Evolutionary conservation across 2,888 invertebrate genomes (phyloP).

Genomic region (Agelastica alni): DNA sequence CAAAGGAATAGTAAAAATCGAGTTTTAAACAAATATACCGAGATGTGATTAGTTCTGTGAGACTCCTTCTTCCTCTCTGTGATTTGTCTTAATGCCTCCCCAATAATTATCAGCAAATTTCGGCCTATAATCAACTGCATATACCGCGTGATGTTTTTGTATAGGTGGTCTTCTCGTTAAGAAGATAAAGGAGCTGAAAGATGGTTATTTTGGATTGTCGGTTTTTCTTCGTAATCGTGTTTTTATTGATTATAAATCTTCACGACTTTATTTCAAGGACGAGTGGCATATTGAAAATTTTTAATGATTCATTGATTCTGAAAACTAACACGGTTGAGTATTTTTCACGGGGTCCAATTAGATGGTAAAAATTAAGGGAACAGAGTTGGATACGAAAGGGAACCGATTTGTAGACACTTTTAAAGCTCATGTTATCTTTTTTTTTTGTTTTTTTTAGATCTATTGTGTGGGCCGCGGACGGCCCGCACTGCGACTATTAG

Average conservation of each 20-base stretch:
- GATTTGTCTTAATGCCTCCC: constrained; percentile 38
- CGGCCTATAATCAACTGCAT: constrained; percentile 37
- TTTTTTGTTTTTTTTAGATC: too few species aligned
- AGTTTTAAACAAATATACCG: constrained; percentile 11
- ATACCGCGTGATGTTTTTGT: constrained; percentile 33
- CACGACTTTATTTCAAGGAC: too few species aligned
- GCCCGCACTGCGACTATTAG: too few species aligned
- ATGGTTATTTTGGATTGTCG: constrained; percentile 11
- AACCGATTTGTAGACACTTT: too few species aligned
- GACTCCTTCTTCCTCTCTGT: constrained; percentile 31
- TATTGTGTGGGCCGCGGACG: too few species aligned
- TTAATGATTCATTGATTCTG: too few species aligned
- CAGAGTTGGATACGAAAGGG: too few species aligned
- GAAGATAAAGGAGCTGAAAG: constrained; percentile 7
- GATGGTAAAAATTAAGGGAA: too few species aligned
- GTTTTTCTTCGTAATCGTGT: constrained; percentile 5
- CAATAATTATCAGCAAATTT: constrained; percentile 41
- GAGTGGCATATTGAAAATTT: too few species aligned
- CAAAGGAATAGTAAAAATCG: constrained; percentile 17
- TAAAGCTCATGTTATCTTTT: too few species aligned
- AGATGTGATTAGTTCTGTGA: constrained; percentile 22
- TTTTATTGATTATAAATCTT: background rate
- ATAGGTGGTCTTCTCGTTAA: constrained; percentile 42
- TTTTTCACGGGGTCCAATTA: too few species aligned
- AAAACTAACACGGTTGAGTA: too few species aligned